Percentiles rank a stretch among this genome's conserved stretches.
Evolutionary conservation across 2,113 vertebrate species (phyloP).

Genomic region (Hystrix brachyura): DNA sequence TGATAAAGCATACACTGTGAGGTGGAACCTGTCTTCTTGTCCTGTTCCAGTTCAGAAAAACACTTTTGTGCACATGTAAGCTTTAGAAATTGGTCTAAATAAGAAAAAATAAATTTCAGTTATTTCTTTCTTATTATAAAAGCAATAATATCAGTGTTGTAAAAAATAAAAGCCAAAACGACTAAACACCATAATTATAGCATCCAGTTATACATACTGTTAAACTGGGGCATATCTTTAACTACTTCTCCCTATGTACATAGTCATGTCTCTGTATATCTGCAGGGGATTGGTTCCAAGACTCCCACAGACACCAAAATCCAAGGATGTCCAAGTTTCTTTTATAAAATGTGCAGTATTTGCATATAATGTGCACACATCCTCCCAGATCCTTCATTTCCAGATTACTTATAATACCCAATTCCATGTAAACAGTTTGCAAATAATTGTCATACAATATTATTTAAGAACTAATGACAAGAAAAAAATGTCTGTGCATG

Average conservation of each 20-base stretch:
- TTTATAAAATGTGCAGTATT: too few species aligned
- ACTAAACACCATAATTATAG: background rate
- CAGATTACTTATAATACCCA: background rate
- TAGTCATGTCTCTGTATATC: background rate
- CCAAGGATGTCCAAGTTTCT: background rate
- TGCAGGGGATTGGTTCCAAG: background rate
- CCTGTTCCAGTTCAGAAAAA: background rate
- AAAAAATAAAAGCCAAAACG: background rate
- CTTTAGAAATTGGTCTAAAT: slow-evolving; percentile 26
- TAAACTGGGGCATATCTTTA: background rate
- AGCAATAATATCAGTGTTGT: background rate
- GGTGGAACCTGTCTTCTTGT: too few species aligned
- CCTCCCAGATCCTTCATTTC: background rate
- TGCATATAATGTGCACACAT: background rate
- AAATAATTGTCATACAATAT: background rate
- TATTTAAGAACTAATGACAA: background rate
- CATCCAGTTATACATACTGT: background rate
- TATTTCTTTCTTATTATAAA: slow-evolving; percentile 26
- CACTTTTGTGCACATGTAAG: background rate
- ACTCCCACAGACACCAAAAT: background rate
- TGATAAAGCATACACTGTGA: background rate
- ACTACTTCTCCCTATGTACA: background rate
- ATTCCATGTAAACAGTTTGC: background rate
- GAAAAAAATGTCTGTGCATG: background rate
- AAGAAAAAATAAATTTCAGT: background rate